Evolutionary conservation across 2,797 vertebrate genomes (phyloP).

Genomic region (Rhinichthys osculus): DNA sequence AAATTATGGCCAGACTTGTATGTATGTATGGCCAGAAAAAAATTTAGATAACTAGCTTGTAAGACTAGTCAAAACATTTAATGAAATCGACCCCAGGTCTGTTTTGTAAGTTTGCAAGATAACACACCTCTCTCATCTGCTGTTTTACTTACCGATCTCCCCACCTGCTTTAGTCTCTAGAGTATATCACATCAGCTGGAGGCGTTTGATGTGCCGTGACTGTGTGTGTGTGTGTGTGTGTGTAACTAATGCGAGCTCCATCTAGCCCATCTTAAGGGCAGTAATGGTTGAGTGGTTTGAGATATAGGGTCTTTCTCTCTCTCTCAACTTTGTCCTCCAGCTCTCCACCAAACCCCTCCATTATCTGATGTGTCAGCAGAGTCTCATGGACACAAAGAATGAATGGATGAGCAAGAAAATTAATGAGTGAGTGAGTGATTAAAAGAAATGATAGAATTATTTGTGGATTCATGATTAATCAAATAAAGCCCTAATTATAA

Average conservation of each 20-base stretch:
- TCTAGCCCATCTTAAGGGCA: slow-evolving; percentile 43
- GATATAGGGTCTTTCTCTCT: slow-evolving; percentile 30
- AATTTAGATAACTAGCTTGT: background rate
- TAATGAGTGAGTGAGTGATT: background rate
- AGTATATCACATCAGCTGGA: slow-evolving; percentile 38
- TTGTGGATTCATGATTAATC: background rate
- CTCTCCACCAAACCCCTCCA: slow-evolving; percentile 23
- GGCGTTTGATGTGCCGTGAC: slow-evolving; percentile 6
- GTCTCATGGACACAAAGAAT: slow-evolving; percentile 19
- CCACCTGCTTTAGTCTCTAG: slow-evolving; percentile 37
- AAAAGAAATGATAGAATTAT: background rate
- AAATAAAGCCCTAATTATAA: background rate
- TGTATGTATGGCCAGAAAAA: background rate
- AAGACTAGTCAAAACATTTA: background rate
- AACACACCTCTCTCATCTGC: slow-evolving; percentile 25
- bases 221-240: slow-evolving; percentile 25
- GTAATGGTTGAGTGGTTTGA: slow-evolving; percentile 52
- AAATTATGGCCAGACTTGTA: background rate
- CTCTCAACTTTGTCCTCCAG: slow-evolving; percentile 29
- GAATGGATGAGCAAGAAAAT: slow-evolving; percentile 18
- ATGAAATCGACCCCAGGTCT: background rate
- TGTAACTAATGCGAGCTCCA: slow-evolving; percentile 25
- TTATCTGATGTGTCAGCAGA: slow-evolving; percentile 44
- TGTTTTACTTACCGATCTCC: slow-evolving; percentile 22
- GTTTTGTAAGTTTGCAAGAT: slow-evolving; percentile 14